Base-by-base conservation (phyloP, 2,888 invertebrate species). In the Mycogona germanica region DNA sequence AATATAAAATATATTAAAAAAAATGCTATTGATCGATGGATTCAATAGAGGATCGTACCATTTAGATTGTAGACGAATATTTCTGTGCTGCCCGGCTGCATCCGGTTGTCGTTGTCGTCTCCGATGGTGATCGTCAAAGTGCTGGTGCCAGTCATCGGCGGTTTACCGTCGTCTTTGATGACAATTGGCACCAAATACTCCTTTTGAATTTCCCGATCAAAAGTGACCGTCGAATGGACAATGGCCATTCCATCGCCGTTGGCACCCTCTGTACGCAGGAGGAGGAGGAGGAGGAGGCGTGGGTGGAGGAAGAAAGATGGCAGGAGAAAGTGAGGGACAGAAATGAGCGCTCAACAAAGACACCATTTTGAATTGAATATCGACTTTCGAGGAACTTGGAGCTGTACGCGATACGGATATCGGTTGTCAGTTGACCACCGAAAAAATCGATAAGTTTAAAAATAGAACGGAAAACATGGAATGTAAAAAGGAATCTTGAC, bases 191-290 rank as follows among this genome's bases (percentile, higher is more conserved):
- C 88, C 63, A 91, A 78, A 68, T 93, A 93, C 71, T 93, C 92
- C 68, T 96, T 96, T 68, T 91, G 87, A 66, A 88, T 85, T 72
- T 97, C 96, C 59, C 97, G 79, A 67, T 96, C 93, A 71, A 97
- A 96, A 12, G 87, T 86, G 58, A 88, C 77, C 32, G 92, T 75
- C 0, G 96, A 93, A 2, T 87, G 87, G n/a, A 98, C 87, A 50
- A 91, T 87, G 47, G 96, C 97, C 84, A 93, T 92, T 38, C 97
- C 97, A 68, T 95, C 93, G 46, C 93, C 93, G 66, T 93, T 93
- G 48, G 93, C 93, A 61, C 93, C 93, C 79, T 91, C 84, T 84
- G 77, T 32, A 70, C 62, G 60, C 50, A 57, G 41, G 47, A 58
- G 7, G 9, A 48, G 4, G 17, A 44, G n/a, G n/a, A n/a, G n/a